phyloP scores from a whole-genome alignment of 2,888 invertebrate species.

The Emesis furor region DNA sequence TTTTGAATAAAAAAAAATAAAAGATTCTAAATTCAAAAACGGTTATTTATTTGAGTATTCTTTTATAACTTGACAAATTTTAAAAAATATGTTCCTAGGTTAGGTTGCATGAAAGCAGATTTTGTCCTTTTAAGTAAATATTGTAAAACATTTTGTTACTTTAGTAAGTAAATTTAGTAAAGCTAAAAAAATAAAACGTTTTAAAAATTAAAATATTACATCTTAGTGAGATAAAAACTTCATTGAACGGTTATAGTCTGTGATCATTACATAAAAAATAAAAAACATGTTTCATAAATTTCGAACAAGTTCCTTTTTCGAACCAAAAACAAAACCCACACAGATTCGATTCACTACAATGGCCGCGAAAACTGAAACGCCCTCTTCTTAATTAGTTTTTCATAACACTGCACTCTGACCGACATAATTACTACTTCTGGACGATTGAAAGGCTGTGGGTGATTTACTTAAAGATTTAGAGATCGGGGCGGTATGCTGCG shows the following conservation, averaged over 20 bases:
- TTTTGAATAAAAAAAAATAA: slow-evolving; percentile 67
- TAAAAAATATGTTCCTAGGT: too few species aligned
- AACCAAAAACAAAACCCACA: slow-evolving; percentile 71
- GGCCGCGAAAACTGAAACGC: slow-evolving; percentile 85
- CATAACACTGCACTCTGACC: slow-evolving; percentile 91
- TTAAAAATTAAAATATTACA: too few species aligned
- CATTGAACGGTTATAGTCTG: not conserved
- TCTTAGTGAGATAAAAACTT: not conserved
- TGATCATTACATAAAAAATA: not conserved
- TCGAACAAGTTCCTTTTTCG: not conserved
- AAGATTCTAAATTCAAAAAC: not conserved
- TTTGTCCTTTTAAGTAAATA: not conserved
- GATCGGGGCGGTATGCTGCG: slow-evolving; percentile 88
- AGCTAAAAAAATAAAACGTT: too few species aligned
- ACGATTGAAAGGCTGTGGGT: slow-evolving; percentile 88
- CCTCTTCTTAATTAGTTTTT: slow-evolving; percentile 91
- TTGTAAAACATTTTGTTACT: too few species aligned
- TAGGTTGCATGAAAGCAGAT: not conserved
- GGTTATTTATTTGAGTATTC: not conserved
- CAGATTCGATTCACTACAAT: slow-evolving; percentile 81
- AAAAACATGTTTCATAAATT: not conserved
- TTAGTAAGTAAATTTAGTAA: too few species aligned
- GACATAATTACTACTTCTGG: slow-evolving; percentile 90
- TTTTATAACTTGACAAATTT: not conserved
- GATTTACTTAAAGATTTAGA: slow-evolving; percentile 90